A percentile compares a stretch with the other conserved stretches of the same genome.
These are phyloP conservation scores for Microctenopoma stevenorrisi DNA, from an alignment of 2,797 vertebrate species.

Conservation along the genomic window DNA sequence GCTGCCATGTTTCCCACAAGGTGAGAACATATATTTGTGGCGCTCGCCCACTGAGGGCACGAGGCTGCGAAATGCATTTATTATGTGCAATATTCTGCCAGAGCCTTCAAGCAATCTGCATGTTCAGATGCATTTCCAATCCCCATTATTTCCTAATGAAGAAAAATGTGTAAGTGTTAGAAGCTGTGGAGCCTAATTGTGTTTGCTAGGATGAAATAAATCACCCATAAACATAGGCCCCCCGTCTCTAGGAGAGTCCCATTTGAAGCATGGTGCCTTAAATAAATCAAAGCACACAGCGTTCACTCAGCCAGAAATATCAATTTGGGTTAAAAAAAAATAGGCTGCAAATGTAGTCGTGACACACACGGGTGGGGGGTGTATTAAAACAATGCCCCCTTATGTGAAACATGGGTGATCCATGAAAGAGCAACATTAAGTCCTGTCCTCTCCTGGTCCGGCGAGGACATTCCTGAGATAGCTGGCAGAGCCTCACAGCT, in stretches of 20 bases:
- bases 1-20: background rate
- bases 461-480: slow-evolving; percentile 81
- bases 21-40: background rate
- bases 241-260: slow-evolving; percentile 4
- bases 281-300: slow-evolving; percentile 26
- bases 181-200: background rate
- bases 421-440: slow-evolving; percentile 74
- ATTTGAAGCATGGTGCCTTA: slow-evolving; percentile 1
- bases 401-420: slow-evolving; percentile 53
- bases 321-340: slow-evolving; percentile 32
- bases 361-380: slow-evolving; percentile 25
- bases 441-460: slow-evolving; percentile 61
- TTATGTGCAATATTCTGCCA: background rate
- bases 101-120: slow-evolving; percentile 1
- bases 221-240: background rate
- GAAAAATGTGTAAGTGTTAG: background rate
- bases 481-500: slow-evolving; percentile 67
- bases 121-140: background rate
- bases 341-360: slow-evolving; percentile 33
- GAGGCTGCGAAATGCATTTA: background rate
- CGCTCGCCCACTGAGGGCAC: background rate
- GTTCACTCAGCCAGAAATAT: slow-evolving; percentile 43
- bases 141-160: background rate
- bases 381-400: slow-evolving; percentile 68
- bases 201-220: slow-evolving; percentile 5